These are phyloP conservation scores for Cyrtorhinus lividipennis DNA, from an alignment of 1,140 invertebrate genomes.

Conservation along the genomic window DNA sequence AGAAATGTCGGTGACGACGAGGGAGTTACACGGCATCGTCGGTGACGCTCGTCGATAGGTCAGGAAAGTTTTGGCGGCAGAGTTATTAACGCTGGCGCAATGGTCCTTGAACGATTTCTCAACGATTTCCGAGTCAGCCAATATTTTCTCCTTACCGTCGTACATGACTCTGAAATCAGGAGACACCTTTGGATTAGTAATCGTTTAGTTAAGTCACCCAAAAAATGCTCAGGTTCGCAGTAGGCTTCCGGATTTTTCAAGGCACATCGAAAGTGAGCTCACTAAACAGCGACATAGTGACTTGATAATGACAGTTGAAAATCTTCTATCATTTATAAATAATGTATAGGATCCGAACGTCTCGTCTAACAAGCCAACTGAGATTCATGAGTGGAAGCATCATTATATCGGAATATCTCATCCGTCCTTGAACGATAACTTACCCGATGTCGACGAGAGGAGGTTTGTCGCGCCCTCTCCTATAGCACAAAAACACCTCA, in stretches of 20 bases:
- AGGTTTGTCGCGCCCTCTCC: slow-evolving; percentile 82
- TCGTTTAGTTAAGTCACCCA: too few species aligned
- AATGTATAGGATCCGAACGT: too few species aligned
- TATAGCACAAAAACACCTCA: slow-evolving; percentile 85
- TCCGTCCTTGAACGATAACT: slow-evolving; percentile 23
- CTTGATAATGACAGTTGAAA: too few species aligned
- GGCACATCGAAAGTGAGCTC: too few species aligned
- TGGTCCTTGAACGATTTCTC: slow-evolving; percentile 67
- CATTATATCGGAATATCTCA: neutral
- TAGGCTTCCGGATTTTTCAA: too few species aligned
- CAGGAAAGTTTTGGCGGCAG: slow-evolving; percentile 75
- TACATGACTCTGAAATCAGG: slow-evolving; percentile 62
- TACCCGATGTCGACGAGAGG: slow-evolving; percentile 96
- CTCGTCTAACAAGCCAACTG: too few species aligned
- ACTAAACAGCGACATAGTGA: too few species aligned
- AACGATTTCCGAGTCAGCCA: slow-evolving; percentile 87
- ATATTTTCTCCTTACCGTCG: slow-evolving; percentile 80
- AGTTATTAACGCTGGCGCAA: slow-evolving; percentile 95
- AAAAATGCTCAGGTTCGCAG: too few species aligned
- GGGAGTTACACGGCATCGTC: slow-evolving; percentile 81
- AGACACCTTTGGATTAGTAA: too few species aligned
- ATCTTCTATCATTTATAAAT: too few species aligned
- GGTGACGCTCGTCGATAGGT: slow-evolving; percentile 76
- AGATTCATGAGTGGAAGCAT: too few species aligned
- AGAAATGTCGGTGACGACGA: slow-evolving; percentile 95